Conservation (phyloP, 2,888 invertebrate genomes). For the Erannis defoliaria region DNA sequence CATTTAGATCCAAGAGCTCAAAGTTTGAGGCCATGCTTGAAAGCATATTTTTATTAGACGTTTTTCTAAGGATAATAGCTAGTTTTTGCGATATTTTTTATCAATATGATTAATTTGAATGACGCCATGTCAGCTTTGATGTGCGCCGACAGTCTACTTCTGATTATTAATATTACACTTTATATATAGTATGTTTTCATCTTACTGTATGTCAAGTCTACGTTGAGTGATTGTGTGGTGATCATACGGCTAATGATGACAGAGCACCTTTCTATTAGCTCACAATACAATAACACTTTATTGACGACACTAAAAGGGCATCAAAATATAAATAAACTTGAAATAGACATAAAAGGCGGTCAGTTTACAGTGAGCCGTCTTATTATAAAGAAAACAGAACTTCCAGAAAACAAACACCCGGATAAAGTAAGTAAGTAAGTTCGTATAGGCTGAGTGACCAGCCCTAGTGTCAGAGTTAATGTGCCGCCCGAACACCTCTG, state of each 20-base stretch:
- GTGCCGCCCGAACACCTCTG: too few species aligned
- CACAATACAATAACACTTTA: too few species aligned
- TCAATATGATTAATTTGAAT: slow-evolving; percentile 24
- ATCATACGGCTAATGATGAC: neutral
- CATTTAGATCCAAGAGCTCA: slow-evolving; percentile 34
- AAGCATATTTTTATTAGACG: slow-evolving; percentile 17
- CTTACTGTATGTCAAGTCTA: neutral
- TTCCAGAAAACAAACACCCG: too few species aligned
- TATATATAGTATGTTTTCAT: slow-evolving; percentile 2
- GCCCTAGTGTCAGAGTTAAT: too few species aligned
- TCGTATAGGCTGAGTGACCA: too few species aligned
- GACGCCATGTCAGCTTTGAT: slow-evolving; percentile 28
- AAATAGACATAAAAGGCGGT: too few species aligned
- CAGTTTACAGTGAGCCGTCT: too few species aligned
- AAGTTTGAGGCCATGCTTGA: slow-evolving; percentile 26
- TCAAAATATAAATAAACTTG: too few species aligned
- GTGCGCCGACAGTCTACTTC: slow-evolving; percentile 26
- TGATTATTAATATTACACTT: slow-evolving; percentile 24
- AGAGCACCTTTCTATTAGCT: neutral
- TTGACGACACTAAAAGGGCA: too few species aligned
- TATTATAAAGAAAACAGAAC: too few species aligned
- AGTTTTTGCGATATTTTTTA: slow-evolving; percentile 28
- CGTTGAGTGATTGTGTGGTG: slow-evolving; percentile 4
- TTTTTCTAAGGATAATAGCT: slow-evolving; percentile 27
- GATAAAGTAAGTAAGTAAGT: too few species aligned